Conservation (phyloP, 2,113 vertebrate species). For the Oreochromis aureus region DNA sequence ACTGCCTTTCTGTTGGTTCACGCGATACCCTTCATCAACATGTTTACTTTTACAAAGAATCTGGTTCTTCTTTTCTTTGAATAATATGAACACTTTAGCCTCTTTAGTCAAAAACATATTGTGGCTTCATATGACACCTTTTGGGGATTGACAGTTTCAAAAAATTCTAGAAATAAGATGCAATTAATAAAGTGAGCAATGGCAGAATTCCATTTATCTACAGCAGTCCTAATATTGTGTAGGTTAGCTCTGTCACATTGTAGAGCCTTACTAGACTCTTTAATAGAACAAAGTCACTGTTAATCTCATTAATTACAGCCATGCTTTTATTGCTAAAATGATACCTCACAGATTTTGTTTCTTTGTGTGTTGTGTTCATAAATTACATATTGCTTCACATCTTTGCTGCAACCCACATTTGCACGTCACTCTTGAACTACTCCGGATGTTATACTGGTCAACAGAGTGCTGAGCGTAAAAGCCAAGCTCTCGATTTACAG, state of each 20-base stretch:
- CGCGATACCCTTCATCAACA: background rate
- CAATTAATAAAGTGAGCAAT: background rate
- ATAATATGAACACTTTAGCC: background rate
- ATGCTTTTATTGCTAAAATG: background rate
- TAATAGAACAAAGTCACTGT: background rate
- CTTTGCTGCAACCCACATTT: background rate
- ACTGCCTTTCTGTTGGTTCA: background rate
- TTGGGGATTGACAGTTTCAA: background rate
- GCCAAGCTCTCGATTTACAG: background rate
- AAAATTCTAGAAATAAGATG: rapidly evolving
- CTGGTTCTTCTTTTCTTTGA: background rate
- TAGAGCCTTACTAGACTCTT: rapidly evolving
- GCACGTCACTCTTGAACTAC: rapidly evolving
- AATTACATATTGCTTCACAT: background rate
- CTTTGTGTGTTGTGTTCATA: rapidly evolving
- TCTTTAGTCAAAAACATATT: background rate
- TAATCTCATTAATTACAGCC: background rate
- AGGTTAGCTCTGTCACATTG: background rate
- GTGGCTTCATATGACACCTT: background rate
- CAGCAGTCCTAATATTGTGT: background rate
- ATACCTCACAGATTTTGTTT: background rate
- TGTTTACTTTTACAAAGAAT: background rate
- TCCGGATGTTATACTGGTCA: background rate
- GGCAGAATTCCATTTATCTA: background rate
- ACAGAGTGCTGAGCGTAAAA: rapidly evolving